A percentile compares a stretch with the other conserved stretches of the same genome.
Evolutionary conservation across 1,140 invertebrate species (phyloP).

Genomic region (Drosophila saltans): DNA sequence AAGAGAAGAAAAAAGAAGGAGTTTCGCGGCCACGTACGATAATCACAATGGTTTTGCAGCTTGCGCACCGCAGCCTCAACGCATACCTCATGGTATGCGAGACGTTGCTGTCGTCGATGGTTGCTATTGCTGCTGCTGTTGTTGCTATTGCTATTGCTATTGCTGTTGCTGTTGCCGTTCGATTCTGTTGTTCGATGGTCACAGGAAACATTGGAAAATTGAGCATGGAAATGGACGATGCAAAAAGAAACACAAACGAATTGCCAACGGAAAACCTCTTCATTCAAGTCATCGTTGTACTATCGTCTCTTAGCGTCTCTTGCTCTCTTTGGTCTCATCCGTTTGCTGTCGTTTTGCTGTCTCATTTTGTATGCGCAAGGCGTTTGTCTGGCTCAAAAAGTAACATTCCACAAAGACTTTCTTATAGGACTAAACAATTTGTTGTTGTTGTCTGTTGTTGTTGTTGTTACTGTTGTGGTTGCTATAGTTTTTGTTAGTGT

Average conservation of each 20-base stretch:
- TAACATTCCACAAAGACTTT: slow-evolving; percentile 45
- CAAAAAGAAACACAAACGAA: slow-evolving; percentile 56
- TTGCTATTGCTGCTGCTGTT: slow-evolving; percentile 26
- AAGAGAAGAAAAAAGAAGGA: slow-evolving; percentile 6
- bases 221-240: slow-evolving; percentile 76
- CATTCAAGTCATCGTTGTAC: slow-evolving; percentile 62
- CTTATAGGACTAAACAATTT: slow-evolving; percentile 27
- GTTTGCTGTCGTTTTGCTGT: slow-evolving; percentile 42
- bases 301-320: neutral
- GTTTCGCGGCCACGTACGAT: slow-evolving; percentile 59
- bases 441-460: slow-evolving; percentile 42
- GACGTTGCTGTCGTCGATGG: slow-evolving; percentile 51
- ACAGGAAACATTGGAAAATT: slow-evolving; percentile 81
- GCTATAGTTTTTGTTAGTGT: slow-evolving; percentile 28
- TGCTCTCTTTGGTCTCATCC: slow-evolving; percentile 15
- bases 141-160: slow-evolving; percentile 20
- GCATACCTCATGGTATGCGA: slow-evolving; percentile 56
- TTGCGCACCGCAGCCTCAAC: slow-evolving; percentile 66
- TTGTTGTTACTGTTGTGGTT: slow-evolving; percentile 16
- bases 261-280: slow-evolving; percentile 76
- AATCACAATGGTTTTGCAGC: slow-evolving; percentile 80
- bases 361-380: slow-evolving; percentile 76
- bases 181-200: slow-evolving; percentile 61
- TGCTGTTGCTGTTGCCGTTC: slow-evolving; percentile 24
- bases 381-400: slow-evolving; percentile 49